Conservation (phyloP, 2,888 invertebrate genomes). For the Ormia ochracea region DNA sequence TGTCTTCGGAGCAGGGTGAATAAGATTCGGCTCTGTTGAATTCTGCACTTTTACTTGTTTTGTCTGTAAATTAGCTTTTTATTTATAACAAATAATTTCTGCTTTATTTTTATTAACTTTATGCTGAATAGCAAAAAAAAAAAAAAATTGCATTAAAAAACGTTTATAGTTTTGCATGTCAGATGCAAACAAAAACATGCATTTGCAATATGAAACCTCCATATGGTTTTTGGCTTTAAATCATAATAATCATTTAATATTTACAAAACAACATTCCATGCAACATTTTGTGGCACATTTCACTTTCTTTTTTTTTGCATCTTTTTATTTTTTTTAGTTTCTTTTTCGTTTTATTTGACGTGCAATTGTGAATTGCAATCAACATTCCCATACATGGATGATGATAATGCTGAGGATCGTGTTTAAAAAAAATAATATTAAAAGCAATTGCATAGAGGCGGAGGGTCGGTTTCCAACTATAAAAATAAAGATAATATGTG, state of each 20-base stretch:
- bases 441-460: conserved; percentile 15
- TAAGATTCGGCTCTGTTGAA: too few species aligned
- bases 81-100: too few species aligned
- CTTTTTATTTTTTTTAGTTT: conserved; percentile 17
- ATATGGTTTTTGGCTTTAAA: conserved; percentile 50
- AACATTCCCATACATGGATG: conserved; percentile 32
- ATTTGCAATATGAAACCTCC: conserved; percentile 29
- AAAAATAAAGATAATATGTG: conserved; percentile 11
- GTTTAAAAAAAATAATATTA: not conserved
- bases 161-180: conserved; percentile 1
- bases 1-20: too few species aligned
- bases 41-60: too few species aligned
- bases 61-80: too few species aligned
- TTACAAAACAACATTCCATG: conserved; percentile 55
- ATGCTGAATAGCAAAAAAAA: not conserved
- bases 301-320: conserved; percentile 52
- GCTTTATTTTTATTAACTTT: not conserved
- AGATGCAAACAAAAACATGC: not conserved
- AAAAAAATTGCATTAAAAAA: too few species aligned
- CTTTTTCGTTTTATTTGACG: not conserved
- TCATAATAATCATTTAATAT: conserved; percentile 53
- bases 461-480: not conserved
- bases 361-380: conserved; percentile 18
- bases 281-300: conserved; percentile 61
- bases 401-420: conserved; percentile 9